Conservation (phyloP, 2,888 invertebrate species). For the Hyposoter dolosus region DNA sequence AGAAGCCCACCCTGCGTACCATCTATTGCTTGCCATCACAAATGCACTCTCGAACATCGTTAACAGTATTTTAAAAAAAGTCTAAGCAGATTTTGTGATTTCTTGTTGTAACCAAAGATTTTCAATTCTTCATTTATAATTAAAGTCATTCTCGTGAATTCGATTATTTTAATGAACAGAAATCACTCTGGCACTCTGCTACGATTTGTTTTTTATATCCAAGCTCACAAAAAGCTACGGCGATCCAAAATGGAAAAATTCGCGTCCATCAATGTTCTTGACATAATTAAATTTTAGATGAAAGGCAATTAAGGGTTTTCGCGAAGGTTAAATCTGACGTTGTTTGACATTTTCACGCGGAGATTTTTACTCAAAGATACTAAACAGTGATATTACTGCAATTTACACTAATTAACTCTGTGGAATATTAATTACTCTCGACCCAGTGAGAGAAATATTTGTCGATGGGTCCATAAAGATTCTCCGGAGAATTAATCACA, state of each 20-base stretch:
- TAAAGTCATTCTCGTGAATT: not conserved
- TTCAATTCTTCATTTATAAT: not conserved
- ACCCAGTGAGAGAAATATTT: not conserved
- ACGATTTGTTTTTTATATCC: not conserved
- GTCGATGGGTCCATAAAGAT: not conserved
- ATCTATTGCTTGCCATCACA: conserved; percentile 29
- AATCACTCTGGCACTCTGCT: too few species aligned
- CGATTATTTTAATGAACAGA: not conserved
- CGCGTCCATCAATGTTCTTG: not conserved
- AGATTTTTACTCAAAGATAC: not conserved
- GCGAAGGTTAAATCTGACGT: not conserved
- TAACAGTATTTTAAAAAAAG: conserved; percentile 27
- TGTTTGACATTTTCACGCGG: not conserved
- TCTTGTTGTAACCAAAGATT: not conserved
- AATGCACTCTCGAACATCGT: conserved; percentile 27
- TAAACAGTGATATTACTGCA: not conserved
- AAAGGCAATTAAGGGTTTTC: not conserved
- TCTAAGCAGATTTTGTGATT: not conserved
- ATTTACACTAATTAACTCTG: not conserved
- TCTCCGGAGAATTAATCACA: not conserved
- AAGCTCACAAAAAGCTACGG: not conserved
- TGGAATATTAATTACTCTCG: not conserved
- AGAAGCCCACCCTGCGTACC: conserved; percentile 13
- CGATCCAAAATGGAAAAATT: not conserved
- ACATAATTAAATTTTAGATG: not conserved